A percentile compares a stretch with the other conserved stretches of the same genome.
These are phyloP conservation scores for Schizothorax lantsangensis DNA, from an alignment of 2,797 vertebrate species.

Conservation along the genomic window DNA sequence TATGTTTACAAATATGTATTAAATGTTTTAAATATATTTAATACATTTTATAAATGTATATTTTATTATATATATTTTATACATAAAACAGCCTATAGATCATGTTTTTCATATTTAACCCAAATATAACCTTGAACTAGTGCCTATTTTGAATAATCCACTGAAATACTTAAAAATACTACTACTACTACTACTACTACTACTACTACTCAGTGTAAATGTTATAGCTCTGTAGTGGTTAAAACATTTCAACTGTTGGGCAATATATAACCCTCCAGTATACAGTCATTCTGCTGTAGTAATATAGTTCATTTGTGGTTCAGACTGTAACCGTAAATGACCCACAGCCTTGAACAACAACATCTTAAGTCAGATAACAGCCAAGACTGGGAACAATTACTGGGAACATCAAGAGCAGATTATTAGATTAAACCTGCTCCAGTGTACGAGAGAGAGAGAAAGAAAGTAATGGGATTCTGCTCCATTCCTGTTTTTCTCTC, in stretches of 20 bases:
- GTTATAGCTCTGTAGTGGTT: not conserved
- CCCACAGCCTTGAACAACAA: constrained; percentile 1
- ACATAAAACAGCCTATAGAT: too few species aligned
- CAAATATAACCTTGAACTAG: not conserved
- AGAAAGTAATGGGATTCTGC: not conserved
- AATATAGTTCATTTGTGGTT: not conserved
- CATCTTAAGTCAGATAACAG: not conserved
- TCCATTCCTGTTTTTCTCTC: not conserved
- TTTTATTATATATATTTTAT: too few species aligned
- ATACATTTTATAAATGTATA: too few species aligned
- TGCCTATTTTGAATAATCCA: not conserved
- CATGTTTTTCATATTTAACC: not conserved
- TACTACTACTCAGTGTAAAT: not conserved
- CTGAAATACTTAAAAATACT: too few species aligned
- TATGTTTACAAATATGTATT: too few species aligned
- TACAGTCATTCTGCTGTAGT: not conserved
- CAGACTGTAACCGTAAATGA: constrained; percentile 1
- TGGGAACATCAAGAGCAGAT: not conserved
- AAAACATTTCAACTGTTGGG: not conserved
- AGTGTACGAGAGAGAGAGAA: not conserved
- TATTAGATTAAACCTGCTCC: constrained; percentile 9
- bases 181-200: too few species aligned
- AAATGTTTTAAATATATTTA: too few species aligned
- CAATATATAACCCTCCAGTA: not conserved
- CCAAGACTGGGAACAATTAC: not conserved